phyloP scores from a whole-genome alignment of 2,113 vertebrate species.

The Corythornis madagascariensis region DNA sequence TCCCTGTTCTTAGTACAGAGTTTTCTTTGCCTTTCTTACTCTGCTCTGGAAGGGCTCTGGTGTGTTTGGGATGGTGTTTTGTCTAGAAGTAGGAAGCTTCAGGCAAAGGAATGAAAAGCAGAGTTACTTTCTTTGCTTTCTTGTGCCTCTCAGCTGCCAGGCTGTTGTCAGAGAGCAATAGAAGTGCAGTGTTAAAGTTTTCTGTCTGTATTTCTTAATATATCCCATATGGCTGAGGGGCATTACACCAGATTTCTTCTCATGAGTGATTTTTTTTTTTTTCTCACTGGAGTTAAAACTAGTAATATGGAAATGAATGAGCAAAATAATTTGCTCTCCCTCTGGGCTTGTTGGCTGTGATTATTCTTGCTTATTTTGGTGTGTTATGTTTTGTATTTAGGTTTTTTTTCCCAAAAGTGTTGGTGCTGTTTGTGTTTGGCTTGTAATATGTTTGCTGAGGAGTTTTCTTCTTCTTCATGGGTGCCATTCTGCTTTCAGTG shows the following conservation, averaged over 20 bases:
- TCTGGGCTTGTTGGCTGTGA: not conserved
- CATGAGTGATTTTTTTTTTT: not conserved
- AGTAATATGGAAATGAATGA: slow-evolving; percentile 5
- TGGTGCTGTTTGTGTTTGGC: not conserved
- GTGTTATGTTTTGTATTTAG: not conserved
- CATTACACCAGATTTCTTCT: slow-evolving; percentile 7
- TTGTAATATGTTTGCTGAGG: not conserved
- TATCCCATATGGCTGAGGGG: slow-evolving; percentile 23
- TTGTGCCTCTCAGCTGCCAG: slow-evolving; percentile 27
- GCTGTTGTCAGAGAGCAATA: slow-evolving; percentile 47
- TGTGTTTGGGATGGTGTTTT: not conserved
- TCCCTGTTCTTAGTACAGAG: not conserved
- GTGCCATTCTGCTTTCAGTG: not conserved
- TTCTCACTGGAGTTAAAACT: slow-evolving; percentile 41
- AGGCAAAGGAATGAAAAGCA: not conserved
- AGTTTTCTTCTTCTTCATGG: not conserved
- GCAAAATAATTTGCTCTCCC: slow-evolving; percentile 36
- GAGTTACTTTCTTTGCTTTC: not conserved
- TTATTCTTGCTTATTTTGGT: slow-evolving; percentile 12
- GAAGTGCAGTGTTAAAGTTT: slow-evolving; percentile 33
- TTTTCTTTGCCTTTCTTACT: slow-evolving; percentile 7
- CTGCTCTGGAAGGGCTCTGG: slow-evolving; percentile 6
- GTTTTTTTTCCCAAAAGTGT: not conserved
- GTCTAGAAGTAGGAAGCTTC: not conserved
- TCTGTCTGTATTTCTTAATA: slow-evolving; percentile 40